Percentiles rank a stretch among this genome's conserved stretches.
These are phyloP conservation scores for Drosophila lowei DNA, from an alignment of 1,140 invertebrate genomes.

Conservation along the genomic window DNA sequence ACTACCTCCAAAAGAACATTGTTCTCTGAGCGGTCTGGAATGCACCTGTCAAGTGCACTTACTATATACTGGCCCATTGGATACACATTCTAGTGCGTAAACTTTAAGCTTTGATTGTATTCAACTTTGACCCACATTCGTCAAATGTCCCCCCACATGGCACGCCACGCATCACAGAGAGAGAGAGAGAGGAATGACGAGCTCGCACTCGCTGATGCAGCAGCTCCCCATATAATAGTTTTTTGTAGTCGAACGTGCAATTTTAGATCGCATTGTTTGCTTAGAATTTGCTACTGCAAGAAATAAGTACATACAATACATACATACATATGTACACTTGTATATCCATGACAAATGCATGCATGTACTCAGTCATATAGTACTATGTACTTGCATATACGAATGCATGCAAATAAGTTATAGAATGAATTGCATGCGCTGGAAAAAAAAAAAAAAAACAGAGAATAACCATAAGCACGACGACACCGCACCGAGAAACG, in stretches of 20 bases:
- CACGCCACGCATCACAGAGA: slow-evolving; percentile 20
- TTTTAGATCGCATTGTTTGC: slow-evolving; percentile 43
- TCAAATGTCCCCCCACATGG: slow-evolving; percentile 16
- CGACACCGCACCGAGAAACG: slow-evolving; percentile 24
- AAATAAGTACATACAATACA: slow-evolving; percentile 7
- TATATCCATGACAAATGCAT: not conserved
- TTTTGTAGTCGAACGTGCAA: slow-evolving; percentile 49
- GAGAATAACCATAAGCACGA: slow-evolving; percentile 1
- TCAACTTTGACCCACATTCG: slow-evolving; percentile 51
- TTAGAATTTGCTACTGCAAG: slow-evolving; percentile 35
- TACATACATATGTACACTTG: too few species aligned
- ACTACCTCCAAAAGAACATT: slow-evolving; percentile 7
- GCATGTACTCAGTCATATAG: not conserved
- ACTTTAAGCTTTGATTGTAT: slow-evolving; percentile 32
- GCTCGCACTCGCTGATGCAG: slow-evolving; percentile 2
- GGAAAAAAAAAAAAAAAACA: slow-evolving; percentile 17
- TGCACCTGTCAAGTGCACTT: slow-evolving; percentile 1
- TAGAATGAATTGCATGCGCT: slow-evolving; percentile 34
- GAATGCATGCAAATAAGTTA: slow-evolving; percentile 39
- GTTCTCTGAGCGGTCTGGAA: not conserved
- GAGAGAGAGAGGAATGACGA: not conserved
- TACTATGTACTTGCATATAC: too few species aligned
- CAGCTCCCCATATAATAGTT: not conserved
- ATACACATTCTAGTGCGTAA: slow-evolving; percentile 10
- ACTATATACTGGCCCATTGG: not conserved